Conservation (phyloP, 2,797 vertebrate genomes). For the Knipowitschia caucasica region DNA sequence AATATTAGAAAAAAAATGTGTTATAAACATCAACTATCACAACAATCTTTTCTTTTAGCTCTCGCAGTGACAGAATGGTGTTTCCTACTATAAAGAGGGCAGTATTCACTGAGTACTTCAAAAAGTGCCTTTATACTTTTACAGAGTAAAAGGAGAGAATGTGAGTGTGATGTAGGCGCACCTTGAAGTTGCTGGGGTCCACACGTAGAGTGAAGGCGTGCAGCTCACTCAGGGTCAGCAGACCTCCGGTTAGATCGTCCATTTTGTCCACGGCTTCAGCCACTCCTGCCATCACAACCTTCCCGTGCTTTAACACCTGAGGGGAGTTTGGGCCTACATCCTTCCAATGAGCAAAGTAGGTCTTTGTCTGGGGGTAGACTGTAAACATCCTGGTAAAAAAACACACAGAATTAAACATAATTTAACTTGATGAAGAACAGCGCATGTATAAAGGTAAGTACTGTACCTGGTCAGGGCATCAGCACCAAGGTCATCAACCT, state of each 20-base stretch:
- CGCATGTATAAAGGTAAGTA: too few relatives aligned
- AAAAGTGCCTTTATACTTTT: not conserved
- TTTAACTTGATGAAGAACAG: too few relatives aligned
- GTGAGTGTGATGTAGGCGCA: conserved; percentile 17
- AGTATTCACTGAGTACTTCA: too few relatives aligned
- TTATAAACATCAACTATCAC: too few relatives aligned
- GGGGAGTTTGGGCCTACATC: conserved; percentile 71
- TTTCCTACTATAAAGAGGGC: too few relatives aligned
- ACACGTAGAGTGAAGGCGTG: conserved; percentile 83
- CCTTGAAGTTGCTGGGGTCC: conserved; percentile 87
- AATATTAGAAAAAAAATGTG: too few relatives aligned
- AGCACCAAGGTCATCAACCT: conserved; percentile 33
- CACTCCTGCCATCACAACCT: conserved; percentile 63
- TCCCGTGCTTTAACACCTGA: conserved; percentile 68
- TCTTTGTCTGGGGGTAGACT: conserved; percentile 81
- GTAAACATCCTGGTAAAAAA: conserved; percentile 66
- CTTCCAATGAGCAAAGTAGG: conserved; percentile 83
- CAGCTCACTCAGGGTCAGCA: conserved; percentile 80
- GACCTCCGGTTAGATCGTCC: conserved; percentile 64
- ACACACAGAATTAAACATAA: not conserved
- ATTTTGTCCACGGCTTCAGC: conserved; percentile 57
- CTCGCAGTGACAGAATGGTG: too few relatives aligned
- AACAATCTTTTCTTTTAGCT: too few relatives aligned
- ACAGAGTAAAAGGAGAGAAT: not conserved
- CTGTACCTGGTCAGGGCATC: conserved; percentile 77